Base-by-base conservation (phyloP, 1,140 invertebrate species). In the Dufourea novaeangliae region DNA sequence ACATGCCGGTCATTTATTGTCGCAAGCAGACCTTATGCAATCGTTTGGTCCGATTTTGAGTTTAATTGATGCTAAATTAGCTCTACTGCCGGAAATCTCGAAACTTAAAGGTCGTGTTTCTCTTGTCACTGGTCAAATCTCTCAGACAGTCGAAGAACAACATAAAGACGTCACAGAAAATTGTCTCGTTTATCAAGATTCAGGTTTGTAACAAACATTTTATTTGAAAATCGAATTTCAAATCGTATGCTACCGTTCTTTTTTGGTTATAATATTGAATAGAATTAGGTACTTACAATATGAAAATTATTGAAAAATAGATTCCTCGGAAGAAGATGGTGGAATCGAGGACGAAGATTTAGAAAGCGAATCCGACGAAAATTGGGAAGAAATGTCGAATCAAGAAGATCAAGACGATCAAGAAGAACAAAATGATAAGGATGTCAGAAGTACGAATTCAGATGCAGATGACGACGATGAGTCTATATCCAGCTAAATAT, bases 1-100 rank as follows among this genome's bases (percentile, higher is more conserved):
- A 17, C 95, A 96, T 86, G 93, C 95, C 0, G 94, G 94, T 68
- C 93, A 95, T 64, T 82, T 96, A 22, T 92, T 95, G 64, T 93
- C 94, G 1, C 94, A 94, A 88, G 93, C 94, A 14, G 91, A 93
- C 54, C 84, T 94, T 34, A 87, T 90, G 3, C 93, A 94, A n/a
- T 72, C 93, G 29, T 89, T 96, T 46, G 91, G 92, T 41, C 93
- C 94, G 7, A 93, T 94, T 59, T 89, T 95, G 56, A 94, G 93
- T 61, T 92, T 94, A n/a, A 94, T 95, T 27, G 93, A 95, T 79
- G 93, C 93, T 27, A 92, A 95, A 75, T 87, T 94, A 73, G 87
- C 85, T 10, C 89, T 94, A 27, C 87, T 95, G 29, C 89, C 93
- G 8, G 93, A 94, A 68, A 84, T 95, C 64, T 93, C 90, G 14